phyloP scores from a whole-genome alignment of 2,888 invertebrate genomes.

The Cancer borealis region DNA sequence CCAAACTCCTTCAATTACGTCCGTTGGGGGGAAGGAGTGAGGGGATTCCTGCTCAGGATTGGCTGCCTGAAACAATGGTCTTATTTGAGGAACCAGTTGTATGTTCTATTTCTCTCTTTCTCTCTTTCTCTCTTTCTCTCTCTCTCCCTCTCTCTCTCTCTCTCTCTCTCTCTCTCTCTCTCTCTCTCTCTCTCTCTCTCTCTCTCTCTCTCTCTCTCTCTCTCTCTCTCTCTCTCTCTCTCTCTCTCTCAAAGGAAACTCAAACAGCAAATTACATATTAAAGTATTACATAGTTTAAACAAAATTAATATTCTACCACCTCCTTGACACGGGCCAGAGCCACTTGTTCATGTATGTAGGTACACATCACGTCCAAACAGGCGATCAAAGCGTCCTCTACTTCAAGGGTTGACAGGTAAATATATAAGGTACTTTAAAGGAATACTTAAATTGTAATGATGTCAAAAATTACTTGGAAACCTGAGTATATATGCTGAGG shows the following conservation, averaged over 20 bases:
- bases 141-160: not conserved
- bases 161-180: slow-evolving; percentile 32
- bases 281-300: not conserved
- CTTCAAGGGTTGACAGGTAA: not conserved
- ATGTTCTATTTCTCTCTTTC: not conserved
- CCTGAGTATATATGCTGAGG: too few species aligned
- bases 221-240: too few species aligned
- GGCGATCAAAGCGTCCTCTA: not conserved
- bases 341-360: not conserved
- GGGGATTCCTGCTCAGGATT: not conserved
- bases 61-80: not conserved
- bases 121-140: not conserved
- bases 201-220: not conserved
- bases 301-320: not conserved
- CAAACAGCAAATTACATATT: too few species aligned
- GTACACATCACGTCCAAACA: not conserved
- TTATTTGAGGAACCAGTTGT: not conserved
- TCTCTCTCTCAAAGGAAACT: too few species aligned
- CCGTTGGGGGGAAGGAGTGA: not conserved
- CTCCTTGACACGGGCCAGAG: not conserved
- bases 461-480: not conserved
- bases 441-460: not conserved
- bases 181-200: slow-evolving; percentile 27
- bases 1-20: slow-evolving; percentile 30
- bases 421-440: not conserved